phyloP scores from a whole-genome alignment of 2,888 invertebrate species.

The Hypsopygia costalis region DNA sequence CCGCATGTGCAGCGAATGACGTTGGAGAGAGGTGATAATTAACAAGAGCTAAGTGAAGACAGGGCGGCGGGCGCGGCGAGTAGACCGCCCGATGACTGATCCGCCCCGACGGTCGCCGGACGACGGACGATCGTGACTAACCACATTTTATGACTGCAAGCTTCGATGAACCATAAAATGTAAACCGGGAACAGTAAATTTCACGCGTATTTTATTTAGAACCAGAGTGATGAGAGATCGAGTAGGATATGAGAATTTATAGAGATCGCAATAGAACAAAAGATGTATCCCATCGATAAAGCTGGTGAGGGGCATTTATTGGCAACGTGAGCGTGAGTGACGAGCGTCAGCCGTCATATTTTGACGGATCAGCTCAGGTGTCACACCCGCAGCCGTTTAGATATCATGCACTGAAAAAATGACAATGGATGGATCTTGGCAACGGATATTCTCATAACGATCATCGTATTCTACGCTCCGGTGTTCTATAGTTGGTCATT shows the following conservation, averaged over 20 bases:
- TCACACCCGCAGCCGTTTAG: constrained; percentile 30
- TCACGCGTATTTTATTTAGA: constrained; percentile 26
- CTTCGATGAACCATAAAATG: constrained; percentile 55
- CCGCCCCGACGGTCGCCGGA: constrained; percentile 31
- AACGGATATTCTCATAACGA: constrained; percentile 34
- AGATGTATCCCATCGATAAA: background rate
- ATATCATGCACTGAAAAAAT: constrained; percentile 40
- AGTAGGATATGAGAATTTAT: background rate
- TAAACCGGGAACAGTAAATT: constrained; percentile 38
- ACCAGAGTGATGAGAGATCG: constrained; percentile 9
- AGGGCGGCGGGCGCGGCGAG: constrained; percentile 33
- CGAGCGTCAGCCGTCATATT: constrained; percentile 30
- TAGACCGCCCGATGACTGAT: constrained; percentile 49
- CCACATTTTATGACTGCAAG: constrained; percentile 43
- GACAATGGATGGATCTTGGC: constrained; percentile 50
- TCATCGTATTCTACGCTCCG: constrained; percentile 28
- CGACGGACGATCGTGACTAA: constrained; percentile 44
- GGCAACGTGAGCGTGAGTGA: constrained; percentile 23
- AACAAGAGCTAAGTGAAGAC: constrained; percentile 55
- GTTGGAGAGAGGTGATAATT: constrained; percentile 56
- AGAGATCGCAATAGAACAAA: background rate
- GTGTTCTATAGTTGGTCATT: background rate
- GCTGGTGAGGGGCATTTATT: constrained; percentile 22
- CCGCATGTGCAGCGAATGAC: constrained; percentile 35
- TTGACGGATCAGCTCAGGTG: constrained; percentile 44